Evolutionary conservation across 1,140 invertebrate genomes (phyloP), one percentile per base, ranked within the genome.

Genomic region (Brachionus koreanus): DNA sequence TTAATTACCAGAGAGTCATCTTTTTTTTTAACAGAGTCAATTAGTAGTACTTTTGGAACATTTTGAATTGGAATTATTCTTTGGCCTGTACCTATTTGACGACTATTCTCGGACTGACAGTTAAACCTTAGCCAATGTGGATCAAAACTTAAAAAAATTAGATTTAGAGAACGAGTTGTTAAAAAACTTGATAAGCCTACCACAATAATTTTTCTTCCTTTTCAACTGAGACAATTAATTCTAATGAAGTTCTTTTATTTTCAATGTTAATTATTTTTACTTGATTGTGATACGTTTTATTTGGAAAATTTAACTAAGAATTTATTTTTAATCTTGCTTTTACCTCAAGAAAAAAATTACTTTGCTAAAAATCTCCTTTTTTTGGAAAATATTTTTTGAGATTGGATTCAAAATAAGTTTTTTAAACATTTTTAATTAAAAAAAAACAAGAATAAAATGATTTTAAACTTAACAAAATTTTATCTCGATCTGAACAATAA

Each of bases 51-150:
- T 25, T 33, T 13, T 7, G 76, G 76, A 61, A 61, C 33, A 4
- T 65, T 35, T 23, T 79, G 46, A 10, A 79, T 37, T 16, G 9
- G 13, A 29, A 79, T 79, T 9, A 43, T 61, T 33, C 76, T 6
- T 35, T 79, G 76, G n/a, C 76, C 76, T 33, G 76, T 79, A 37
- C 76, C 39, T 16, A 23, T 13, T 33, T 79, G 76, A 29, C 76
- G 46, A 35, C 76, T 79, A 4, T 19, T 10, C n/a, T 33, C 49
- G 5, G 76, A 79, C 13, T 79, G 49, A 79, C 76, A 79, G n/a
- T 79, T 79, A 79, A 79, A 79, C 35, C 76, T n/a, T 1, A 79
- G 49, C 76, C 76, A 79, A 79, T 79, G 76, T 10, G 76, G 49
- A 42, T 79, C 49, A 37, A 79, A 79, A 35, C 39, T 77, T 52